phyloP scores from a whole-genome alignment of 1,140 invertebrate genomes.

The Mycetomoellerius zeteki region DNA sequence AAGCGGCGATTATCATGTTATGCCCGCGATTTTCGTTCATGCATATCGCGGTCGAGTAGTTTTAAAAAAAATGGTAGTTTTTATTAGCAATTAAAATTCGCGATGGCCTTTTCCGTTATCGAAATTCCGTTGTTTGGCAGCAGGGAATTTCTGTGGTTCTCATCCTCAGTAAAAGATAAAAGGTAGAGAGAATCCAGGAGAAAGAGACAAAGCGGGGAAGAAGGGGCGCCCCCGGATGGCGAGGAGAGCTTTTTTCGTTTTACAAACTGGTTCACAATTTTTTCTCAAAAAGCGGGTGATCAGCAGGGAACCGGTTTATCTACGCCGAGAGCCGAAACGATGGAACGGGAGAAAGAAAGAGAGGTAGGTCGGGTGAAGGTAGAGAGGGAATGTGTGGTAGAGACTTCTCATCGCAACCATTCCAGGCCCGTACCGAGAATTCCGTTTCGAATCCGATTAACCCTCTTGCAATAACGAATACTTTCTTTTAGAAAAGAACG shows the following conservation, averaged over 20 bases:
- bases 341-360: constrained; percentile 53
- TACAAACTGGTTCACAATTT: constrained; percentile 87
- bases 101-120: constrained; percentile 69
- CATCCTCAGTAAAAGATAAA: constrained; percentile 66
- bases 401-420: constrained; percentile 24
- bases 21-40: background rate
- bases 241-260: constrained; percentile 86
- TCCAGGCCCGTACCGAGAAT: constrained; percentile 66
- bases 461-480: constrained; percentile 28
- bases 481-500: constrained; percentile 23
- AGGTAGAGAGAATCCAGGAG: constrained; percentile 56
- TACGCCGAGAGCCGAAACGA: constrained; percentile 73
- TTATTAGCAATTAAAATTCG: constrained; percentile 18
- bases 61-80: background rate
- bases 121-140: constrained; percentile 76
- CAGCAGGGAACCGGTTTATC: constrained; percentile 86
- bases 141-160: constrained; percentile 79
- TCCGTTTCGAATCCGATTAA: constrained; percentile 54
- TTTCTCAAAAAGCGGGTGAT: constrained; percentile 87
- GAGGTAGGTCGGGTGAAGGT: background rate
- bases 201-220: constrained; percentile 57
- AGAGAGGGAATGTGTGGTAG: constrained; percentile 72
- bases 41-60: background rate
- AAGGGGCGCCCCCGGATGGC: constrained; percentile 52
- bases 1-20: background rate